Evolutionary conservation across 1,140 invertebrate genomes (phyloP).

Genomic region (Gryon sp.): DNA sequence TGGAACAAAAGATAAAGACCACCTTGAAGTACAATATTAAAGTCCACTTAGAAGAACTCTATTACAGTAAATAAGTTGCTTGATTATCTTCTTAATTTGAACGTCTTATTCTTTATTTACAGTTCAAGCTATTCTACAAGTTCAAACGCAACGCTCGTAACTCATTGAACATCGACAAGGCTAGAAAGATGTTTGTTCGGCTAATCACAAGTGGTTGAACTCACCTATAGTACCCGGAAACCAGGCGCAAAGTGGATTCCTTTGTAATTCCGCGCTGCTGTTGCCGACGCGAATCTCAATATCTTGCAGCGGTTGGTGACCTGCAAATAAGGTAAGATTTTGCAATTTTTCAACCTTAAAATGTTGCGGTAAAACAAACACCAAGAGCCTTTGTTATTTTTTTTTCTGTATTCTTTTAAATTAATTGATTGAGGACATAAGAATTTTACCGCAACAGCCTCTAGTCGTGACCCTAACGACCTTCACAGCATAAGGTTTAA

Average conservation of each 20-base stretch:
- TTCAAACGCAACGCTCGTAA: neutral
- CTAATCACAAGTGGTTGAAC: slow-evolving; percentile 36
- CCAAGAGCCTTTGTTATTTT: too few relatives aligned
- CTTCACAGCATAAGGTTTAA: slow-evolving; percentile 89
- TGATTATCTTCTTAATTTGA: too few relatives aligned
- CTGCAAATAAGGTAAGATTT: too few relatives aligned
- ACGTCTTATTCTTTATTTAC: too few relatives aligned
- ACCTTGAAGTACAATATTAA: too few relatives aligned
- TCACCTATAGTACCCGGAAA: slow-evolving; percentile 93
- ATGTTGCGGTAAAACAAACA: too few relatives aligned
- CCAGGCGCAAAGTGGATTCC: slow-evolving; percentile 95
- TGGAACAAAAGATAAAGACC: too few relatives aligned
- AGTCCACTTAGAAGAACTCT: too few relatives aligned
- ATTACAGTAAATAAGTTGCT: too few relatives aligned
- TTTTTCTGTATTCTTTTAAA: too few relatives aligned
- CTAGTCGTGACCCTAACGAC: slow-evolving; percentile 92
- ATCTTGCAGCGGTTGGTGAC: slow-evolving; percentile 93
- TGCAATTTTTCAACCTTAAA: too few relatives aligned
- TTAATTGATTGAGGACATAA: slow-evolving; percentile 23
- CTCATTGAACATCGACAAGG: slow-evolving; percentile 19
- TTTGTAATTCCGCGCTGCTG: slow-evolving; percentile 90
- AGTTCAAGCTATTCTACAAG: neutral
- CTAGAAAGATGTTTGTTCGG: slow-evolving; percentile 35
- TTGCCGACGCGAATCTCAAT: slow-evolving; percentile 95
- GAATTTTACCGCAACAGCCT: slow-evolving; percentile 87